A percentile compares a stretch with the other conserved stretches of the same genome.
phyloP scores from a whole-genome alignment of 2,888 invertebrate genomes.

The Phengaris arion region DNA sequence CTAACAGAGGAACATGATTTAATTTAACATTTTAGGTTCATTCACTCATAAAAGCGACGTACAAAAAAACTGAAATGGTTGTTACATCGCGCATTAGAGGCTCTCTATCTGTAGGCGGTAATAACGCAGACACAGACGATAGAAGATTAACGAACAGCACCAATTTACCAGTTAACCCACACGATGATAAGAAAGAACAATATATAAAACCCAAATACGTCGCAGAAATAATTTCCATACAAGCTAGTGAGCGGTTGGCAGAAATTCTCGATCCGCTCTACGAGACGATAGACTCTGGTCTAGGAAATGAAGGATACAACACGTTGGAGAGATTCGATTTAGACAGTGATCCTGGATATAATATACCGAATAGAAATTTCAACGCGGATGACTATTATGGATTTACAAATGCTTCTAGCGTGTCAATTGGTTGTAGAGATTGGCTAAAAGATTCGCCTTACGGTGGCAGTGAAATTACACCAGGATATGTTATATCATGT shows the following conservation, averaged over 20 bases:
- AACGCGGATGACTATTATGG: constrained; percentile 59
- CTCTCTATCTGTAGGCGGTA: constrained; percentile 51
- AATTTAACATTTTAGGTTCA: constrained; percentile 58
- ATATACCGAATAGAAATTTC: constrained; percentile 48
- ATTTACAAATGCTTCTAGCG: constrained; percentile 62
- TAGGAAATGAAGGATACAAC: constrained; percentile 59
- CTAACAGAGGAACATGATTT: not conserved
- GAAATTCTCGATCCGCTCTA: constrained; percentile 71
- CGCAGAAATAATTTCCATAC: constrained; percentile 72
- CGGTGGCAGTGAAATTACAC: constrained; percentile 59
- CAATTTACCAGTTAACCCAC: constrained; percentile 49
- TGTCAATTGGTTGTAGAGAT: constrained; percentile 63
- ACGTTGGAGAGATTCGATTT: constrained; percentile 52
- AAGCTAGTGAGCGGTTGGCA: constrained; percentile 65
- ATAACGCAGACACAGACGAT: constrained; percentile 51
- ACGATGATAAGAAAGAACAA: constrained; percentile 48
- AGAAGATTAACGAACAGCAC: constrained; percentile 67
- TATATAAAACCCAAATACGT: constrained; percentile 62
- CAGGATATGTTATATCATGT: constrained; percentile 36
- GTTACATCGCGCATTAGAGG: constrained; percentile 61
- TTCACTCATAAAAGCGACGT: constrained; percentile 63
- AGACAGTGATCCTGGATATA: constrained; percentile 52
- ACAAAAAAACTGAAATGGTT: constrained; percentile 67
- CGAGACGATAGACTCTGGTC: constrained; percentile 62
- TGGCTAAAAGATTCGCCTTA: constrained; percentile 62